A percentile compares a stretch with the other conserved stretches of the same genome.
phyloP scores from a whole-genome alignment of 35 echinoderm and acorn worm genomes.

The Patiria miniata region DNA sequence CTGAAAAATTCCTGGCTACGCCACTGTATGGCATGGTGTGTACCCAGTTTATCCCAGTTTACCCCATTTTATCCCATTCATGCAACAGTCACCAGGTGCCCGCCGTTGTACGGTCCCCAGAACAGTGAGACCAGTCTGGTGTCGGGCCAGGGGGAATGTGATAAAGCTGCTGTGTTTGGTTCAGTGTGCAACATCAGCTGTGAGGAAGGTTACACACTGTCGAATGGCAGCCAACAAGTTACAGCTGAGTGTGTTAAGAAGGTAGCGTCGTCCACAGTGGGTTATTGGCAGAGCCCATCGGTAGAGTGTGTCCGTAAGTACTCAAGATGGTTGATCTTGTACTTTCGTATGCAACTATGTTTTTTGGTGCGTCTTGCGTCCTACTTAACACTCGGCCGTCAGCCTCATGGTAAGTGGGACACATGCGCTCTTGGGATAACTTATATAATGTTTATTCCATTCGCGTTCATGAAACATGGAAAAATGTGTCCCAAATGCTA shows the following conservation, averaged over 20 bases:
- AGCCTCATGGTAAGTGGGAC: too few species aligned
- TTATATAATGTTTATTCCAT: too few species aligned
- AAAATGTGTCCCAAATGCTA: too few species aligned
- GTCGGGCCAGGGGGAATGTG: slow-evolving; percentile 47
- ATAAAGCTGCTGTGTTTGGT: slow-evolving; percentile 44
- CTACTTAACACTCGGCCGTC: too few species aligned
- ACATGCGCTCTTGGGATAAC: too few species aligned
- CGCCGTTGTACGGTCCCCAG: slow-evolving; percentile 43
- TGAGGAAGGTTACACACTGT: slow-evolving; percentile 55
- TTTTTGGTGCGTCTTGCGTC: too few species aligned
- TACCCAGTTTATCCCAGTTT: too few species aligned
- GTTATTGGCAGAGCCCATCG: slow-evolving; percentile 18
- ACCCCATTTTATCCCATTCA: background rate
- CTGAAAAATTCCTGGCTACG: too few species aligned
- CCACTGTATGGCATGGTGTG: too few species aligned
- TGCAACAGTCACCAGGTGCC: slow-evolving; percentile 53
- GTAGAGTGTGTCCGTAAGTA: slow-evolving; percentile 53
- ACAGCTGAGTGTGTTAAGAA: background rate
- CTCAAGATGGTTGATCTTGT: background rate
- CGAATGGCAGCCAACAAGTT: slow-evolving; percentile 24
- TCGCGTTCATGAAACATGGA: too few species aligned
- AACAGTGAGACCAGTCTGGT: slow-evolving; percentile 37
- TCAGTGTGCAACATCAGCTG: slow-evolving; percentile 55
- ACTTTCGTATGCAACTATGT: too few species aligned
- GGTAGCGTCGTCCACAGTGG: background rate